Evolutionary conservation across 2,888 invertebrate genomes (phyloP).

Genomic region (Melanostoma scalare): DNA sequence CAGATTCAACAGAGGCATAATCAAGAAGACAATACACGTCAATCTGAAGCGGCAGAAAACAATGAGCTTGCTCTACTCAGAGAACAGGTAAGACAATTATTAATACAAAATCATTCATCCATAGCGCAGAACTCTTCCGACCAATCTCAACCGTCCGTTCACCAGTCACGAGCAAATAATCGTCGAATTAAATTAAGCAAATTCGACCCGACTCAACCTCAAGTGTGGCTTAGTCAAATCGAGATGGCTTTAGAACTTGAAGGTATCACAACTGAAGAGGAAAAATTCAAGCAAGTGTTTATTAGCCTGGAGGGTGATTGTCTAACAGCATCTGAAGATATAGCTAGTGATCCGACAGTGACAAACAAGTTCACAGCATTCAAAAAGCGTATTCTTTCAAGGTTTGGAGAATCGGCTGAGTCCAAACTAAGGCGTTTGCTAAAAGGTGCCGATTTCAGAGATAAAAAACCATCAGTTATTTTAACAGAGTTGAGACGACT

Average conservation of each 20-base stretch:
- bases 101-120: constrained; percentile 1
- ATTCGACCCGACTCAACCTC: constrained; percentile 19
- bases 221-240: constrained; percentile 19
- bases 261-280: constrained; percentile 10
- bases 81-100: constrained; percentile 14
- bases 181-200: constrained; percentile 10
- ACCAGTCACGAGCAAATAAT: constrained; percentile 1
- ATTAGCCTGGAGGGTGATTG: constrained; percentile 12
- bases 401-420: constrained; percentile 3
- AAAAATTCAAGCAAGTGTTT: constrained; percentile 3
- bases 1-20: background rate
- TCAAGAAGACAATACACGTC: constrained; percentile 7
- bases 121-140: background rate
- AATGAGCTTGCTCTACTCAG: background rate
- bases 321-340: constrained; percentile 16
- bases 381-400: constrained; percentile 14
- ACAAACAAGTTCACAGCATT: constrained; percentile 11
- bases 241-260: background rate
- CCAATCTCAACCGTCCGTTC: constrained; percentile 1
- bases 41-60: constrained; percentile 1
- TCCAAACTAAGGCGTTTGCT: constrained; percentile 5
- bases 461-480: constrained; percentile 7
- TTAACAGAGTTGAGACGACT: constrained; percentile 2
- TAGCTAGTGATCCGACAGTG: background rate
- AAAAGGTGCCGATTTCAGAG: constrained; percentile 6